These are phyloP conservation scores for Notodonta ziczac DNA, from an alignment of 2,888 invertebrate species.

Conservation along the genomic window DNA sequence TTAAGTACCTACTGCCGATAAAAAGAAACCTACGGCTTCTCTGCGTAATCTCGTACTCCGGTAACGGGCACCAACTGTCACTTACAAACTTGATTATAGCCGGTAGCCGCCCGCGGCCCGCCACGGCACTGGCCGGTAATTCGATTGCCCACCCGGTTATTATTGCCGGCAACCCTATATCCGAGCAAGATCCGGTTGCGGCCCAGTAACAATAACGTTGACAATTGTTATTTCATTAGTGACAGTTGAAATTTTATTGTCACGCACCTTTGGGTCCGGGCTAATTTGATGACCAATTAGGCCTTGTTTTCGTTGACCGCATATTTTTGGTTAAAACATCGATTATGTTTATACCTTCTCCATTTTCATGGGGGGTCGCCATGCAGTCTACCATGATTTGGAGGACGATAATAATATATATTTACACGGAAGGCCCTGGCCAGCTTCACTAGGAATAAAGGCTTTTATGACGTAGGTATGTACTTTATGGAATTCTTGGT, in stretches of 20 bases:
- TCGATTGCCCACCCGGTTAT: conserved; percentile 65
- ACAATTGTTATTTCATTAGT: conserved; percentile 52
- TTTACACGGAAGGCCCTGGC: too few relatives aligned
- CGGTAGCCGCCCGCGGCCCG: conserved; percentile 31
- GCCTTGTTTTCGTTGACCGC: too few relatives aligned
- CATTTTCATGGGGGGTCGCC: too few relatives aligned
- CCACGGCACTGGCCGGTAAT: conserved; percentile 52
- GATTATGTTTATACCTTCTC: too few relatives aligned
- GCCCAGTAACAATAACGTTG: conserved; percentile 53
- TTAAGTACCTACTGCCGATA: conserved; percentile 39
- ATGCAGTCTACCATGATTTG: too few relatives aligned
- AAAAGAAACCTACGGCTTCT: conserved; percentile 34
- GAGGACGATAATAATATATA: too few relatives aligned
- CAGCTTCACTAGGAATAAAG: too few relatives aligned
- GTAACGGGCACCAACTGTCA: conserved; percentile 38
- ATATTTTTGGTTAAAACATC: too few relatives aligned
- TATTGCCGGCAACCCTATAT: conserved; percentile 61
- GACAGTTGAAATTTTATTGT: conserved; percentile 15
- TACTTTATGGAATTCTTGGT: too few relatives aligned
- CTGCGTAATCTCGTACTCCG: conserved; percentile 31
- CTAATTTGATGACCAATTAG: background rate
- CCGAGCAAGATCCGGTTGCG: conserved; percentile 59
- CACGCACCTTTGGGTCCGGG: background rate
- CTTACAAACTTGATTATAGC: conserved; percentile 56
- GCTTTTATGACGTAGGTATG: too few relatives aligned